phyloP scores from a whole-genome alignment of 2,113 vertebrate genomes.

The Malurus elegans region DNA sequence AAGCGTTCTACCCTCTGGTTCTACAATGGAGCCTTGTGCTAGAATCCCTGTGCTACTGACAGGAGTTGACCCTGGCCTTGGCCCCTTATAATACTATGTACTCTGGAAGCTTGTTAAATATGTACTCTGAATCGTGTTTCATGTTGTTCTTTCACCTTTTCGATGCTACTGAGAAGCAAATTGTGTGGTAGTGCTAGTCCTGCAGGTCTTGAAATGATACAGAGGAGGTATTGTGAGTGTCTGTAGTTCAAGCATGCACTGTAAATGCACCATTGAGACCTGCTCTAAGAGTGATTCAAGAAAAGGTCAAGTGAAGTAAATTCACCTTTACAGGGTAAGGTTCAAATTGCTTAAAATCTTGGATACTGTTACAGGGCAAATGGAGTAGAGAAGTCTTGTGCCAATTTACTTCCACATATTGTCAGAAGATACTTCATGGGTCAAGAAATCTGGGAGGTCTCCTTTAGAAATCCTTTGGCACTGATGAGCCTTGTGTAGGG shows the following conservation, averaged over 20 bases:
- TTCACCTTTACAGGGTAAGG: conserved; percentile 14
- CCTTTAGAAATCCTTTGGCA: neutral
- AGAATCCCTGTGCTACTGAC: neutral
- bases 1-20: neutral
- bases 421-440: neutral
- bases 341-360: conserved; percentile 30
- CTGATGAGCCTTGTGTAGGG: neutral
- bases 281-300: conserved; percentile 26
- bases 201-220: conserved; percentile 60
- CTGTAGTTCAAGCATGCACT: conserved; percentile 49
- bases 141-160: conserved; percentile 40
- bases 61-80: conserved; percentile 11
- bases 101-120: neutral
- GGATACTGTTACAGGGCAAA: conserved; percentile 1
- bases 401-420: neutral
- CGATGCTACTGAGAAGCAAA: conserved; percentile 50
- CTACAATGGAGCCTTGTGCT: neutral
- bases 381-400: neutral
- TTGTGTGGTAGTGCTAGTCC: conserved; percentile 51
- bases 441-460: neutral
- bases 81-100: conserved; percentile 19
- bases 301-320: conserved; percentile 47
- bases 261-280: neutral
- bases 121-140: conserved; percentile 10
- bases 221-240: conserved; percentile 37